phyloP scores from a whole-genome alignment of 2,888 invertebrate species.

The Lasioglossum lativentre region DNA sequence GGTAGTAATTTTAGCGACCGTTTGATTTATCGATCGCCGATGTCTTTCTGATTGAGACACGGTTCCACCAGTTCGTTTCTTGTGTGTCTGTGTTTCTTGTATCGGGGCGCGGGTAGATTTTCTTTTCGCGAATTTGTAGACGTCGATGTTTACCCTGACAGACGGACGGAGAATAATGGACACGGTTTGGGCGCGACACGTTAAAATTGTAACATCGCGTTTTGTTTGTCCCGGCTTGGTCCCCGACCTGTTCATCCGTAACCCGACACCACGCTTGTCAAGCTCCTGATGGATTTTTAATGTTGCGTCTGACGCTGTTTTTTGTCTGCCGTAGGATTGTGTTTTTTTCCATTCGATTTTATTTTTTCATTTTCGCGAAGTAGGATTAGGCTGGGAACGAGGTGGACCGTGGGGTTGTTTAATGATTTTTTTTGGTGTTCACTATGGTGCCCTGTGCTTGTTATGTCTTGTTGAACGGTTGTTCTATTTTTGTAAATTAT shows the following conservation, averaged over 20 bases:
- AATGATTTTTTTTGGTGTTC: background rate
- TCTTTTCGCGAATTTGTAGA: conserved; percentile 2
- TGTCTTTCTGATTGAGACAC: background rate
- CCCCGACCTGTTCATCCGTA: conserved; percentile 31
- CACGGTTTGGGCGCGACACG: conserved; percentile 1
- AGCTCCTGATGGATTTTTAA: conserved; percentile 23
- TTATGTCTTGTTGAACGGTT: background rate
- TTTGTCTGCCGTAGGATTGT: background rate
- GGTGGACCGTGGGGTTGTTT: background rate
- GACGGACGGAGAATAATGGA: conserved; percentile 15
- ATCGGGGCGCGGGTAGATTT: background rate
- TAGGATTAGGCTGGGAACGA: background rate
- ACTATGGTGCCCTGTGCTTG: background rate
- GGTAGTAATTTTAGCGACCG: background rate
- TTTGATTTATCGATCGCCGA: background rate
- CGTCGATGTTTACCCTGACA: background rate
- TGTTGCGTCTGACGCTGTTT: conserved; percentile 13
- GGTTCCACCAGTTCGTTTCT: background rate
- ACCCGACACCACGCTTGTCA: conserved; percentile 26
- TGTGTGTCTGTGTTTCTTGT: background rate
- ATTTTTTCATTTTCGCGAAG: background rate
- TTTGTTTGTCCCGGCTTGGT: conserved; percentile 12
- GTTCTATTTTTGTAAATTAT: background rate
- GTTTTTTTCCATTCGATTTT: background rate
- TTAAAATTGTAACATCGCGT: conserved; percentile 36